phyloP scores from a whole-genome alignment of 2,797 vertebrate genomes.

The Fistularia tabacaria region DNA sequence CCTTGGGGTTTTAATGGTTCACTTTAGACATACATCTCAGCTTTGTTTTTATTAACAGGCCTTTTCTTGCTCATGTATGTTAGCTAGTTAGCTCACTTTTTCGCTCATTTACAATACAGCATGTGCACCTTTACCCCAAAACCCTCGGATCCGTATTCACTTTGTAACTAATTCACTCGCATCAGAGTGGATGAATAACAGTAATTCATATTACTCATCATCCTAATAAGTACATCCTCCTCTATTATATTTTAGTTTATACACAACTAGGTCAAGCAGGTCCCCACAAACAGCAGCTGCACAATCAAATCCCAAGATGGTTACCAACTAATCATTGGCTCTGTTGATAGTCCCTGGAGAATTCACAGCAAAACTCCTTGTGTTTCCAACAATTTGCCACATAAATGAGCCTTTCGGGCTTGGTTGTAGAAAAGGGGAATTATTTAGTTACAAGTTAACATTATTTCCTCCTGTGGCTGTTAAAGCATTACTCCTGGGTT shows the following conservation, averaged over 20 bases:
- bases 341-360: slow-evolving; percentile 27
- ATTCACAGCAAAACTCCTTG: slow-evolving; percentile 1
- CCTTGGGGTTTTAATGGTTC: slow-evolving; percentile 45
- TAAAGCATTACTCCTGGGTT: slow-evolving; percentile 32
- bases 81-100: slow-evolving; percentile 38
- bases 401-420: slow-evolving; percentile 16
- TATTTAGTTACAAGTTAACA: slow-evolving; percentile 27
- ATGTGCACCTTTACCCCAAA: slow-evolving; percentile 16
- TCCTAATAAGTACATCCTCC: slow-evolving; percentile 28
- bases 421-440: slow-evolving; percentile 6
- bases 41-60: slow-evolving; percentile 44
- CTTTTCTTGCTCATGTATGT: slow-evolving; percentile 17
- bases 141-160: slow-evolving; percentile 32
- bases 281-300: slow-evolving; percentile 9
- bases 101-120: slow-evolving; percentile 31
- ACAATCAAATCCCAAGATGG: slow-evolving; percentile 30
- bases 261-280: slow-evolving; percentile 39
- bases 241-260: slow-evolving; percentile 28
- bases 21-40: slow-evolving; percentile 48
- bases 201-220: slow-evolving; percentile 32
- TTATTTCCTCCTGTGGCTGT: slow-evolving; percentile 19
- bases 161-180: slow-evolving; percentile 49
- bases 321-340: slow-evolving; percentile 13
- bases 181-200: slow-evolving; percentile 43
- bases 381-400: slow-evolving; percentile 23